Percentiles rank a stretch among this genome's conserved stretches.
Evolutionary conservation across 1,140 invertebrate species (phyloP).

Genomic region (Bombus haemorrhoidalis): DNA sequence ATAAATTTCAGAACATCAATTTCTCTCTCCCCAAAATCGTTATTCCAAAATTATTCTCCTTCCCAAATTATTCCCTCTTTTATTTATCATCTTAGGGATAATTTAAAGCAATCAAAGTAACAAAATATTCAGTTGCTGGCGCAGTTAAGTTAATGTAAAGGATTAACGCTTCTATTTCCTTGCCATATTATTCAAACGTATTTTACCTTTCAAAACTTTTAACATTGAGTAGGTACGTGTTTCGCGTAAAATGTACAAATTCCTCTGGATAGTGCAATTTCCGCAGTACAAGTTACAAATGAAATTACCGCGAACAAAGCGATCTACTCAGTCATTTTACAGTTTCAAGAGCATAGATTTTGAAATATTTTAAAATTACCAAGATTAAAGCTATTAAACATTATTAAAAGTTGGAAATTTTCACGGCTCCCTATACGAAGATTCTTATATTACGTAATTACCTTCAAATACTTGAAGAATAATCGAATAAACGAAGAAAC

Average conservation of each 20-base stretch:
- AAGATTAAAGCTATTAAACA: not conserved
- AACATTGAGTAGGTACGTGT: not conserved
- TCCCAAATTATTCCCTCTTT: too few relatives aligned
- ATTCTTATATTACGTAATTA: not conserved
- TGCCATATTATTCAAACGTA: not conserved
- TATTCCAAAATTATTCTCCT: too few relatives aligned
- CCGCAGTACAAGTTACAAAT: not conserved
- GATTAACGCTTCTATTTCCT: not conserved
- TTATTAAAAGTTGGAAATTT: not conserved
- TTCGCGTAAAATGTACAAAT: not conserved
- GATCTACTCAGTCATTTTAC: not conserved
- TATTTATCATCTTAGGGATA: too few relatives aligned
- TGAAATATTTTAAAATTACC: not conserved
- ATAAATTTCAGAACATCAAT: not conserved
- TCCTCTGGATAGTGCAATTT: not conserved
- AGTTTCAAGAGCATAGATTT: not conserved
- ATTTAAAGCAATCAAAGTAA: too few relatives aligned
- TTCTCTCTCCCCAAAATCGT: not conserved
- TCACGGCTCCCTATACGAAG: not conserved
- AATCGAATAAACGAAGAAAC: not conserved
- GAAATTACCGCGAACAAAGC: not conserved
- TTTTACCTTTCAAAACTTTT: not conserved
- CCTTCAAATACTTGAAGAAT: not conserved
- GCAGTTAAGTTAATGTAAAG: not conserved
- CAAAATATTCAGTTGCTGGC: not conserved